These are phyloP conservation scores for Smutsia temminckii DNA, from an alignment of 2,797 vertebrate genomes.

Conservation along the genomic window DNA sequence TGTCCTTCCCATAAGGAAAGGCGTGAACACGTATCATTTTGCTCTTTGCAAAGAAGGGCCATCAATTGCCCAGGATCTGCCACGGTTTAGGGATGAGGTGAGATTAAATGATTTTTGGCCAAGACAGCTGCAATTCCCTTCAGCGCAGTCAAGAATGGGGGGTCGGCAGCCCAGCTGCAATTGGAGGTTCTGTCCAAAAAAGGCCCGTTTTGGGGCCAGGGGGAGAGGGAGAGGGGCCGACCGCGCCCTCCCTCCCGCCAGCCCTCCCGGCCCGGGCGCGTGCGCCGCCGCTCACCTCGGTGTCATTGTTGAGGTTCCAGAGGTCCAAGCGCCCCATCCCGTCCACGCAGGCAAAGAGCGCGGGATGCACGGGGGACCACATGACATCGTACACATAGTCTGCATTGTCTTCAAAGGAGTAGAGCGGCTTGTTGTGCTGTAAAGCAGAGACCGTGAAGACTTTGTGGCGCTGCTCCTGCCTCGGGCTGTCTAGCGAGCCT, in stretches of 20 bases:
- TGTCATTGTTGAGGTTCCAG: constrained; percentile 99
- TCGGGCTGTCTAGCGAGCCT: constrained; percentile 96
- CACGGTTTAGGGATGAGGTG: background rate
- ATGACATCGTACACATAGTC: constrained; percentile 98
- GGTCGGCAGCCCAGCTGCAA: constrained; percentile 11
- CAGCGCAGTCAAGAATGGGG: background rate
- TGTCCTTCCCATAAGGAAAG: background rate
- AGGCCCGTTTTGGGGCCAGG: background rate
- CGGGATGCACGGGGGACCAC: constrained; percentile 97
- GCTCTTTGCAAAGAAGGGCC: constrained; percentile 32
- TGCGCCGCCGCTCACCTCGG: constrained; percentile 89
- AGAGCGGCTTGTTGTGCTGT: constrained; percentile 98
- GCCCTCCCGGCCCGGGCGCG: constrained; percentile 21
- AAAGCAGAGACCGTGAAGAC: constrained; percentile 89
- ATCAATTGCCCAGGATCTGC: constrained; percentile 10
- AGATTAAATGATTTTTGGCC: constrained; percentile 21
- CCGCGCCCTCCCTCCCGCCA: constrained; percentile 38
- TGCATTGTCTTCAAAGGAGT: constrained; percentile 98
- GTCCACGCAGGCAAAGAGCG: constrained; percentile 95
- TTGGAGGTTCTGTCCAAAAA: constrained; percentile 46
- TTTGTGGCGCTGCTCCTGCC: constrained; percentile 95
- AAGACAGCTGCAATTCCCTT: constrained; percentile 1
- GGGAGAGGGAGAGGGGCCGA: background rate
- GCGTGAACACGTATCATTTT: background rate
- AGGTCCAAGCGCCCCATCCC: constrained; percentile 97